Base-by-base conservation (phyloP, 2,113 vertebrate genomes). In the Ramphastos sulfuratus region DNA sequence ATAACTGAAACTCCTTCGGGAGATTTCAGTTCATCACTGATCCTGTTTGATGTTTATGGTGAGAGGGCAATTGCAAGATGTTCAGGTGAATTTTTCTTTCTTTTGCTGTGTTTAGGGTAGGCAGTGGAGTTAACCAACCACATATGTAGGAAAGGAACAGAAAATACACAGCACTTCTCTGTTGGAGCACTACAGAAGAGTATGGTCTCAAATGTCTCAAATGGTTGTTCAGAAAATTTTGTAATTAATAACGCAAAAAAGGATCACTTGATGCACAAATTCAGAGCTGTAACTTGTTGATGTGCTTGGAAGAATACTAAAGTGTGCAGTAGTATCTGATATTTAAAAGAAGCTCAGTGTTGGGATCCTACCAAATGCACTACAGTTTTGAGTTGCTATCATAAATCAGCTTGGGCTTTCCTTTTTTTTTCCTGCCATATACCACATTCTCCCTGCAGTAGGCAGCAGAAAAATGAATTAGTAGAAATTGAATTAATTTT, bases 351-450 rank as follows among this genome's bases (percentile, higher is more conserved):
- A 73, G 2, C 30, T 90, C 1, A 2, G 1, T 73, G 25, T 69
- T 0, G 0, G 4, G 10, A 7, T 75, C 66, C 54, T 78, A 10
- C 33, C 15, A 61, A 58, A 44, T 19, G n/a, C 56, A 9, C 13
- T 66, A 3, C 12, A 69, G 13, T 39, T 89, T 50, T 33, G 59
- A 85, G 28, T 15, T 93, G 54, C 56, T 50, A 0, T 77, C 39
- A 6, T 15, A 30, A 71, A 56, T 66, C 46, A 61, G 21, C 18
- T 87, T 2, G 0, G 24, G 15, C 56, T 89, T 67, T 55, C 18
- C 56, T 33, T 37, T 42, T 15, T 31, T 66, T 63, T 44, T 50
- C 27, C 61, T 84, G 42, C 54, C 83, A 55, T 42, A 35, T 15
- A 63, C 27, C 27, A 14, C 12, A 4, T 74, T 78, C 24, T 74